A percentile compares a stretch with the other conserved stretches of the same genome.
Conservation (phyloP, 2,797 vertebrate genomes). For the Tachyglossus aculeatus region DNA sequence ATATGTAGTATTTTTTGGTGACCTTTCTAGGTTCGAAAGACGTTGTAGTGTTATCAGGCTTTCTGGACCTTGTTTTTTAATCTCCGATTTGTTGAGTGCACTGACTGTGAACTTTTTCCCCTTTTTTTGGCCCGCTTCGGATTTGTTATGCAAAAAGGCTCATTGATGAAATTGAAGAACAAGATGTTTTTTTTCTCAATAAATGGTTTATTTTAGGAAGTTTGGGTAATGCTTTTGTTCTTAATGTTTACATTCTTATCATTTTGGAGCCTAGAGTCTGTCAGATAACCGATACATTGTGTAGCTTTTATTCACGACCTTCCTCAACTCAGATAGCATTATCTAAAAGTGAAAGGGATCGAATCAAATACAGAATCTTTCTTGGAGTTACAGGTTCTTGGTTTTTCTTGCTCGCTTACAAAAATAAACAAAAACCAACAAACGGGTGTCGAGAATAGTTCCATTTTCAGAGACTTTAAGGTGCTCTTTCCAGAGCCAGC, state of each 20-base stretch:
- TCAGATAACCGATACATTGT: not conserved
- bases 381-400: no score
- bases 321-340: slow-evolving; percentile 32
- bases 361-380: no score
- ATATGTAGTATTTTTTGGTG: slow-evolving; percentile 71
- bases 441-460: no score
- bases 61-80: slow-evolving; percentile 73
- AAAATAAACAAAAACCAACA: no score
- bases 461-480: no score
- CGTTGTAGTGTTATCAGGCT: slow-evolving; percentile 70
- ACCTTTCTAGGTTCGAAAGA: slow-evolving; percentile 70
- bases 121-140: slow-evolving; percentile 68
- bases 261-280: no score
- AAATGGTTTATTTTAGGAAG: slow-evolving; percentile 87
- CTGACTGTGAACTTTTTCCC: slow-evolving; percentile 77
- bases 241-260: not conserved
- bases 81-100: slow-evolving; percentile 74
- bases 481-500: no score
- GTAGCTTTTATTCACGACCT: not conserved
- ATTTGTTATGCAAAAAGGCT: slow-evolving; percentile 78
- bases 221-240: slow-evolving; percentile 23
- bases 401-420: no score
- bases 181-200: slow-evolving; percentile 77
- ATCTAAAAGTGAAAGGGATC: no score
- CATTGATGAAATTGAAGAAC: slow-evolving; percentile 69